phyloP scores from a whole-genome alignment of 2,113 vertebrate genomes.

The Glaucidium brasilianum region DNA sequence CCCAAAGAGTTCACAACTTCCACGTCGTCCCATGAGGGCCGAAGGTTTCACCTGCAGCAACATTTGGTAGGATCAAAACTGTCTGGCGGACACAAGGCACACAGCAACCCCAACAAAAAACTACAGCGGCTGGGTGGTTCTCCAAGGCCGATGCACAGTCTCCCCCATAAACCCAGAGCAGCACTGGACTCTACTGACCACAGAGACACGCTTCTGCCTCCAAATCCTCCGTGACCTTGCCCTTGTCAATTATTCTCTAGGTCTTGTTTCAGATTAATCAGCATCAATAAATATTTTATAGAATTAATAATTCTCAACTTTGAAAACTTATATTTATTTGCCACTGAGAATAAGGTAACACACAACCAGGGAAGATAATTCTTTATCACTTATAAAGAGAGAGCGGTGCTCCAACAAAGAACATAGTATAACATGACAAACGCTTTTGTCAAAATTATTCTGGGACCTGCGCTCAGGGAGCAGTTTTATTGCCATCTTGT shows the following conservation, averaged over 20 bases:
- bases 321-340: not conserved
- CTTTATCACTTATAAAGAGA: not conserved
- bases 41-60: not conserved
- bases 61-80: not conserved
- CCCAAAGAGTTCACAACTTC: not conserved
- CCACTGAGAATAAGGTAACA: not conserved
- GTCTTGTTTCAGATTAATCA: not conserved
- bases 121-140: fast-evolving
- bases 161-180: not conserved
- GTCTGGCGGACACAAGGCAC: not conserved
- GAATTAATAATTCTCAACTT: not conserved
- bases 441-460: not conserved
- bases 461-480: not conserved
- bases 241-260: not conserved
- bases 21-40: fast-evolving
- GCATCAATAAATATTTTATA: not conserved
- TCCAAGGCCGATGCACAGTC: not conserved
- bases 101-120: not conserved
- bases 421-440: not conserved
- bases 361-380: not conserved
- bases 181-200: not conserved
- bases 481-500: not conserved
- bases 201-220: not conserved
- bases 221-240: not conserved
- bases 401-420: not conserved